Evolutionary conservation across 2,888 invertebrate species (phyloP), one percentile per base, ranked within the genome.

Genomic region (Himalopsyche tibetana): DNA sequence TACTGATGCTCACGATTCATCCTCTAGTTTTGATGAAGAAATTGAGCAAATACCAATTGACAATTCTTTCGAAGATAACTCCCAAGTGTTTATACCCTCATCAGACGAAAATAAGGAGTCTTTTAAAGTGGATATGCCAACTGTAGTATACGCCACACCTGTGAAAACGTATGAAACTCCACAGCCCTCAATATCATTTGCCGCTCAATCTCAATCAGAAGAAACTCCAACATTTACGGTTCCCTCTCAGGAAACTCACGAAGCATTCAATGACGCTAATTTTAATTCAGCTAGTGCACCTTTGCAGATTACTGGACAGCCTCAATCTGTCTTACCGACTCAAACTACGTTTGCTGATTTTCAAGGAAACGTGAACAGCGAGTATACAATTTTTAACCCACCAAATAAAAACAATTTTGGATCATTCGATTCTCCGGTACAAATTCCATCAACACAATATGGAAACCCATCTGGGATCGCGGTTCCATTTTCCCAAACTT

Each of bases 401-500:
- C 51, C 82, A 6, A 4, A 55, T 8, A n/a, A 51, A 55, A 55
- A 45, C 9, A 82, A 38, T 15, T 55, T 55, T 82, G 82, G 55
- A 55, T 82, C 82, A 55, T 82, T 15, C 38, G 36, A 82, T 36
- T 36, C 36, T 15, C 45, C 51, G 51, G 15, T 15, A 15, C 51
- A 51, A 15, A 51, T 51, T 51, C 51, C 51, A 51, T 15, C 28
- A 82, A 36, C 82, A 17, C 82, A 82, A 55, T 63, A 63, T 19
- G 63, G 28, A 5, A 63, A 63, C 28, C 63, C 63, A 63, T 63
- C 63, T 19, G 5, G 63, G 0, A 19, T 19, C 11, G 63, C 6
- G 4, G 63, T 19, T 63, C 63, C 63, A 63, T 63, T 45, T 36
- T 36, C 82, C 45, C 82, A 82, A 55, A 69, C 85, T 5, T 85